Percentiles rank a stretch among this genome's conserved stretches.
Evolutionary conservation across 37 sponge, comb jelly and placozoan genomes (phyloP).

Genomic region (Bolinopsis microptera): DNA sequence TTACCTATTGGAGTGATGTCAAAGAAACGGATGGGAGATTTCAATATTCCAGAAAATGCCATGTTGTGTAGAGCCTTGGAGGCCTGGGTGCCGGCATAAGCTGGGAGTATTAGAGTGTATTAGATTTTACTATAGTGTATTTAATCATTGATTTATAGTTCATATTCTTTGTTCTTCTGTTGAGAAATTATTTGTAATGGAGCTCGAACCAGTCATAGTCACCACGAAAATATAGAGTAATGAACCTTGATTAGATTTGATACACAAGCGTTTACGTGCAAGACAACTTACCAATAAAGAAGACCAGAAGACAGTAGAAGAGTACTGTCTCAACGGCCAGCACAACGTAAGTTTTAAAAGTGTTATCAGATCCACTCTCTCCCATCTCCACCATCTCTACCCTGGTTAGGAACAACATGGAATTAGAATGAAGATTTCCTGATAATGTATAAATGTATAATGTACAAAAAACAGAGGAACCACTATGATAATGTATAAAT

Average conservation of each 20-base stretch:
- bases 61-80: constrained; percentile 23
- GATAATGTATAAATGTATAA: no score
- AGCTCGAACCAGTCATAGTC: no score
- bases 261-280: no score
- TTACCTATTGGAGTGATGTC: constrained; percentile 35
- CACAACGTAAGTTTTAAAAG: background rate
- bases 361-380: background rate
- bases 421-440: no score
- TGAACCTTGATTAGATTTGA: no score
- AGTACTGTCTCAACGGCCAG: background rate
- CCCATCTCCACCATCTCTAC: background rate
- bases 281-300: background rate
- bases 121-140: no score
- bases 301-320: background rate
- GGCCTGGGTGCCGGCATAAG: background rate
- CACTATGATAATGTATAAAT: no score
- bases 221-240: no score
- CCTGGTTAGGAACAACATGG: background rate
- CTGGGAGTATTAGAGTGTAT: background rate
- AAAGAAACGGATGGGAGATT: constrained; percentile 42
- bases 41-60: constrained; percentile 14
- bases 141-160: no score
- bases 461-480: no score
- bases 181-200: no score
- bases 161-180: no score